Evolutionary conservation across 1,140 invertebrate genomes (phyloP), one percentile per base, ranked within the genome.

Genomic region (Drosophila tropicalis): DNA sequence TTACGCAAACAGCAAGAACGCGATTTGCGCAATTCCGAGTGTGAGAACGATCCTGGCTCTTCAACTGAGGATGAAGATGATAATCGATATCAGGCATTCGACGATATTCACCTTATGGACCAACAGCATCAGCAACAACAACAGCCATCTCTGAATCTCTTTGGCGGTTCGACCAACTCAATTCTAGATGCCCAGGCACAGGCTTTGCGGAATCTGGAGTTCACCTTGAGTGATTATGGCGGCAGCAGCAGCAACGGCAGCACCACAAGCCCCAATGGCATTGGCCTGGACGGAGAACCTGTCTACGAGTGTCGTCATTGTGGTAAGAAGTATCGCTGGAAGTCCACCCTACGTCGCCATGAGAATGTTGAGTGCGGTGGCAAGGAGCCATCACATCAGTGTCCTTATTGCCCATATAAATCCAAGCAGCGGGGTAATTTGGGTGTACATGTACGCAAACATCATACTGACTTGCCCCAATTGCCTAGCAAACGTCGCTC

Each of bases 301-400:
- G 95, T 95, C 80, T 96, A 96, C 92, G 94, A 95, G 66, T 97
- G 96, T 81, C 93, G 95, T 47, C 95, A 96, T 87, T 97, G 96
- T 92, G 96, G 96, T 55, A 96, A 96, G 86, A 94, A 95, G 15
- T 97, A 97, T 91, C 93, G 96, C 76, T 96, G 96, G 96, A 96
- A 96, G 90, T 96, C 95, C 22, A 96, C 96, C 19, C 94, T 96
- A 93, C 94, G 96, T 3, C 94, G 96, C 9, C 96, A 97, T 91
- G 96, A 97, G 91, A 96, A 95, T 91, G 96, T 97, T 63, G 96
- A 97, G 91, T 97, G 96, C 90, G 96, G 96, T 12, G 96, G 96
- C 62, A 96, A 97, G 91, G 95, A 96, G 69, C 96, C 95, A 1
- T 94, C 95, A 7, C 96, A 97, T 92, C 95, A 96, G 70, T 97